Percentiles rank a stretch among this genome's conserved stretches.
Evolutionary conservation across 2,888 invertebrate species (phyloP).

Genomic region (Leuctra nigra): DNA sequence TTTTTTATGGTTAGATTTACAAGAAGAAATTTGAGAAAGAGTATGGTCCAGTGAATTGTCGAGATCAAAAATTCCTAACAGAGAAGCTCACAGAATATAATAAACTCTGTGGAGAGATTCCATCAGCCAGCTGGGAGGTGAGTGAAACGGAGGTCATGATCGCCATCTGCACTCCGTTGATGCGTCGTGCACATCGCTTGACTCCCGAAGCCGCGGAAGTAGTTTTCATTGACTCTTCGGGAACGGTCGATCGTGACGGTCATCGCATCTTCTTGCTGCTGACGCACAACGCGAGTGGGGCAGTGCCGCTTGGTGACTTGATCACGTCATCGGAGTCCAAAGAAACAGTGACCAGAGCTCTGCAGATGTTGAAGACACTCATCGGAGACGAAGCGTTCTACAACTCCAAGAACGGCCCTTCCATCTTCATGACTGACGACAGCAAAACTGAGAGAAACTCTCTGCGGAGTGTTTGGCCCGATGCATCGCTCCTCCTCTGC

Average conservation of each 20-base stretch:
- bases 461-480: not conserved
- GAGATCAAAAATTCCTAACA: not conserved
- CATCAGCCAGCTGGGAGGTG: not conserved
- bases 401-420: not conserved
- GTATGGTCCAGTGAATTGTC: too few species aligned
- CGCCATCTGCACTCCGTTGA: not conserved
- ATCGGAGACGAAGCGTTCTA: not conserved
- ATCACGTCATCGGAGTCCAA: slow-evolving; percentile 1
- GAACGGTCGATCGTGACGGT: too few species aligned
- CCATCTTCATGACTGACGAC: not conserved
- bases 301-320: slow-evolving; percentile 8
- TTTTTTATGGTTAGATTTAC: too few species aligned
- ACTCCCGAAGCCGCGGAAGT: slow-evolving; percentile 1
- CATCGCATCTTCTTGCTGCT: slow-evolving; percentile 4
- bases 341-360: not conserved
- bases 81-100: slow-evolving; percentile 1
- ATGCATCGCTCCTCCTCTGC: not conserved
- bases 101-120: not conserved
- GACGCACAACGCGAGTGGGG: not conserved
- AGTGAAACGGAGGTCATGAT: too few species aligned
- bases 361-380: not conserved
- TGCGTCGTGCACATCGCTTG: slow-evolving; percentile 3
- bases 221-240: not conserved
- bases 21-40: too few species aligned
- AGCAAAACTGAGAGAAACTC: not conserved